phyloP scores from a whole-genome alignment of 2,113 vertebrate species.

The Rhizomys pruinosus region DNA sequence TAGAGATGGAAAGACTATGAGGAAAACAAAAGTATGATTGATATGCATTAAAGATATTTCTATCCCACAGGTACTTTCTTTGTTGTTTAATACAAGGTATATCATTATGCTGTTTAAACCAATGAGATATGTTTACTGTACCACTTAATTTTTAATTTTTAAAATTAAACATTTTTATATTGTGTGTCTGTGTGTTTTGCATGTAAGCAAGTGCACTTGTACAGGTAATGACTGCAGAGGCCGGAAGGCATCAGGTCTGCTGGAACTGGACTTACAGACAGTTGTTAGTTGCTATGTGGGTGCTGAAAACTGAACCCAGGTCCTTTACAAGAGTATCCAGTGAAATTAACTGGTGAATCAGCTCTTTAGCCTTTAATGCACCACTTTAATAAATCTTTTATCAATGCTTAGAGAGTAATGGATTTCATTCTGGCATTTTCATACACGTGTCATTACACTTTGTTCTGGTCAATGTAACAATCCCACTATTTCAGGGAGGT shows the following conservation, averaged over 20 bases:
- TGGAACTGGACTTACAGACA: too few species aligned
- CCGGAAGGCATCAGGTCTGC: too few species aligned
- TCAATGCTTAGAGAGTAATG: background rate
- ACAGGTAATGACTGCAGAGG: too few species aligned
- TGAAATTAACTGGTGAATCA: too few species aligned
- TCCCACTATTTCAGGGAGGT: background rate
- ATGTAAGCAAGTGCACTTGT: too few species aligned
- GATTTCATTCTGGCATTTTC: background rate
- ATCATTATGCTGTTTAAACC: constrained; percentile 44
- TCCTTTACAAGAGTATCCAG: too few species aligned
- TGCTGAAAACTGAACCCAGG: too few species aligned
- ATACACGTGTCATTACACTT: background rate
- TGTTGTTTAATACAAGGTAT: background rate
- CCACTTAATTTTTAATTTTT: background rate
- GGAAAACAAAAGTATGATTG: background rate
- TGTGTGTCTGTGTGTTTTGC: too few species aligned
- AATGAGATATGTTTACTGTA: constrained; percentile 35
- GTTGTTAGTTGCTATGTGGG: too few species aligned
- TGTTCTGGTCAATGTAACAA: background rate
- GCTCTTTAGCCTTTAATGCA: background rate
- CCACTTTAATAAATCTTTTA: background rate
- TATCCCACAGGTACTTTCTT: background rate
- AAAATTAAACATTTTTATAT: background rate
- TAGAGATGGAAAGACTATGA: background rate
- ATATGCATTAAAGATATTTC: constrained; percentile 27